Conservation (phyloP, 35 echinoderm and acorn worm genomes). For the Apostichopus parvimensis region DNA sequence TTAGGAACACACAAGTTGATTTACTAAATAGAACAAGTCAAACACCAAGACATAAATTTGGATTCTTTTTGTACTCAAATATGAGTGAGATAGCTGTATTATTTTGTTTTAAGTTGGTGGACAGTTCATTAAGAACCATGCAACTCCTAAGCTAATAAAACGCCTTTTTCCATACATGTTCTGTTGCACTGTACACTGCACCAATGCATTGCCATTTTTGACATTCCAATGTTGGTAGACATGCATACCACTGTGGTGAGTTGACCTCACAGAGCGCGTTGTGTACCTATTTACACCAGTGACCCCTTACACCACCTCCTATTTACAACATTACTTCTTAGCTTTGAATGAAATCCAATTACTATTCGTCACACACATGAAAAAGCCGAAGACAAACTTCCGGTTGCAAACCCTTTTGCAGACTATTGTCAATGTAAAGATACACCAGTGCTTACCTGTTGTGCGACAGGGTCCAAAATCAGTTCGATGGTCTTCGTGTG, state of each 20-base stretch:
- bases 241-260: conserved; percentile 49
- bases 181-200: too few species aligned
- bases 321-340: neutral
- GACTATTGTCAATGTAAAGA: neutral
- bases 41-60: too few species aligned
- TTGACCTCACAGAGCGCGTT: conserved; percentile 2
- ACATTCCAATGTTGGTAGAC: conserved; percentile 11
- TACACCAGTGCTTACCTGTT: conserved; percentile 26
- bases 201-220: conserved; percentile 24
- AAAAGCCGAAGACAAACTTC: neutral
- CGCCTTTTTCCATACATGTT: too few species aligned
- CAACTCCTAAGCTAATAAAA: too few species aligned
- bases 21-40: too few species aligned
- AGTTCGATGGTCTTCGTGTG: conserved; percentile 41
- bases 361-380: neutral
- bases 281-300: conserved; percentile 4
- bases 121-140: too few species aligned
- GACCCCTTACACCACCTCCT: conserved; percentile 1
- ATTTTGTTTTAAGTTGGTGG: too few species aligned
- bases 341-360: neutral
- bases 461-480: conserved; percentile 50
- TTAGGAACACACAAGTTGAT: too few species aligned
- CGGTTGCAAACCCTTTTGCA: neutral
- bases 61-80: too few species aligned
- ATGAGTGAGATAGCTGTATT: too few species aligned